A percentile compares a stretch with the other conserved stretches of the same genome.
These are phyloP conservation scores for Neocrepidodera transversa DNA, from an alignment of 2,888 invertebrate species.

Conservation along the genomic window DNA sequence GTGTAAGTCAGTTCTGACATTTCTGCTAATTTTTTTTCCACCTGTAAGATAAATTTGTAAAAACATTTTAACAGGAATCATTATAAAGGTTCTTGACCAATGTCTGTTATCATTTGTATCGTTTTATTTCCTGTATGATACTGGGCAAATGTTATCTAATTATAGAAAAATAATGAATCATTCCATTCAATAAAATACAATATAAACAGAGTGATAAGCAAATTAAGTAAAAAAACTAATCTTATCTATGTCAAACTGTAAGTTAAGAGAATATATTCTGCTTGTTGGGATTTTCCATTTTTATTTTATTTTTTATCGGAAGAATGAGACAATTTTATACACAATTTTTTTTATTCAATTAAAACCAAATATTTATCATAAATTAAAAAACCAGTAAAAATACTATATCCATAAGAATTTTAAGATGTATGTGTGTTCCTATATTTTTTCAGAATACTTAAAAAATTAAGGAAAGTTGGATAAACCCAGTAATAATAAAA, in stretches of 20 bases:
- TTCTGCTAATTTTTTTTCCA: constrained; percentile 77
- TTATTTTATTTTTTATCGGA: no score
- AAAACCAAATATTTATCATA: no score
- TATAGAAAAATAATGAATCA: constrained; percentile 11
- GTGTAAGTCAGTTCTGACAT: constrained; percentile 77
- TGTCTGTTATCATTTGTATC: background rate
- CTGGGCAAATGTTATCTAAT: constrained; percentile 1
- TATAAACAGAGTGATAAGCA: background rate
- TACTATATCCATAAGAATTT: no score
- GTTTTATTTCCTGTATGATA: background rate
- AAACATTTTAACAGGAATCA: background rate
- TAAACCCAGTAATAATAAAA: no score
- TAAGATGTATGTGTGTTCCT: no score
- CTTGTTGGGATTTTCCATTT: no score
- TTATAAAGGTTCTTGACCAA: constrained; percentile 17
- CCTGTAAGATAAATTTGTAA: constrained; percentile 52
- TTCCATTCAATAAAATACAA: background rate
- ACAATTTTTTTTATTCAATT: no score
- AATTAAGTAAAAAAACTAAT: background rate
- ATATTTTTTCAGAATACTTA: no score
- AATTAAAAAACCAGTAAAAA: no score
- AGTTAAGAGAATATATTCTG: background rate
- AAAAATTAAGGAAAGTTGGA: no score
- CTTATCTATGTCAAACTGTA: background rate
- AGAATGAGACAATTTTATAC: no score